These are phyloP conservation scores for Prionailurus viverrinus DNA, from an alignment of 2,113 vertebrate genomes.

Conservation along the genomic window DNA sequence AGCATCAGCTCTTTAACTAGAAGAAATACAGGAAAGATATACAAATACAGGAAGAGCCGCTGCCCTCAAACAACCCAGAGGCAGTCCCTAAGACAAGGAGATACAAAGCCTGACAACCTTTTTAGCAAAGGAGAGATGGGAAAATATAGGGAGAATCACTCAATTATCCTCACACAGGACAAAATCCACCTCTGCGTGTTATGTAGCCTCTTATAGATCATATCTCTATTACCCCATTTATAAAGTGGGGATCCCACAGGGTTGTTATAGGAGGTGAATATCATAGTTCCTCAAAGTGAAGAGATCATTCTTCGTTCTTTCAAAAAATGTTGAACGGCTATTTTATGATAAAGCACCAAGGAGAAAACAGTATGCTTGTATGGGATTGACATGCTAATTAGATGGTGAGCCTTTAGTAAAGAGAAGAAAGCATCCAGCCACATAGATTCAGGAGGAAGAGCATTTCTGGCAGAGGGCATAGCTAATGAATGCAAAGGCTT, in stretches of 20 bases:
- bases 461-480: neutral
- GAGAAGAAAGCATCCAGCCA: neutral
- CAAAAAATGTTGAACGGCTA: neutral
- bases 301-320: neutral
- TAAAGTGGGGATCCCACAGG: neutral
- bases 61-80: neutral
- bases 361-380: neutral
- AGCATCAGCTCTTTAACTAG: neutral
- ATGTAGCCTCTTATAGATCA: neutral
- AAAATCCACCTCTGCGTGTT: neutral
- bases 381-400: neutral
- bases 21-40: slow-evolving; percentile 44
- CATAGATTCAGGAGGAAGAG: neutral
- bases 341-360: neutral
- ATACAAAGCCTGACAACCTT: neutral
- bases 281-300: neutral
- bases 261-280: neutral
- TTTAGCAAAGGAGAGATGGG: neutral
- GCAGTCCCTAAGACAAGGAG: neutral
- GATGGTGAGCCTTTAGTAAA: neutral
- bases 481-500: neutral
- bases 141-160: neutral
- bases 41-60: slow-evolving; percentile 37
- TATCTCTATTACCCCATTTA: neutral
- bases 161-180: neutral